These are phyloP conservation scores for Phlogophora meticulosa DNA, from an alignment of 2,888 invertebrate genomes.

Conservation along the genomic window DNA sequence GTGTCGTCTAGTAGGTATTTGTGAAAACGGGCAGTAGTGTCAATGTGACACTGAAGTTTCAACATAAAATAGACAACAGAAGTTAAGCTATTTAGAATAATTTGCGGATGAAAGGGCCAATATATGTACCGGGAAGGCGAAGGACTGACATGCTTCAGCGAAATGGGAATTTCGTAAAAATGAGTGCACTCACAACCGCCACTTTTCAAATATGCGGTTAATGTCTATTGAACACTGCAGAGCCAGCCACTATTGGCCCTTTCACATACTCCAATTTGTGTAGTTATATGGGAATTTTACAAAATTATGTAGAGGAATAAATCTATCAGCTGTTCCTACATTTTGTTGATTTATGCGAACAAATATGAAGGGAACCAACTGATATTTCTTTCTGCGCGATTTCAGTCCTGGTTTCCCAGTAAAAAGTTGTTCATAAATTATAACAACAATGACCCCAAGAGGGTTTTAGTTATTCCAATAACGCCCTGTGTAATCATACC, in stretches of 20 bases:
- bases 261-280: too few relatives aligned
- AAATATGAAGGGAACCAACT: too few relatives aligned
- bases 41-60: slow-evolving; percentile 19
- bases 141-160: not conserved
- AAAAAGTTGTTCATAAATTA: too few relatives aligned
- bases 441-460: not conserved
- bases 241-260: too few relatives aligned
- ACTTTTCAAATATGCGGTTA: not conserved
- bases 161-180: not conserved
- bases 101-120: not conserved
- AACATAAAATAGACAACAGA: slow-evolving; percentile 24
- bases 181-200: not conserved
- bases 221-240: not conserved
- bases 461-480: not conserved
- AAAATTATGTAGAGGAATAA: too few relatives aligned
- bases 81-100: slow-evolving; percentile 9
- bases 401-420: too few relatives aligned
- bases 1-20: too few relatives aligned
- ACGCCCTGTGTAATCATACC: not conserved
- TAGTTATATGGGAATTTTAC: too few relatives aligned
- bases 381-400: too few relatives aligned
- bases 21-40: not conserved
- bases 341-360: too few relatives aligned
- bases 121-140: too few relatives aligned
- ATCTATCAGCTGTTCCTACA: too few relatives aligned